Evolutionary conservation across 2,888 invertebrate genomes (phyloP), one percentile per base, ranked within the genome.

Genomic region (Tipula confusa): DNA sequence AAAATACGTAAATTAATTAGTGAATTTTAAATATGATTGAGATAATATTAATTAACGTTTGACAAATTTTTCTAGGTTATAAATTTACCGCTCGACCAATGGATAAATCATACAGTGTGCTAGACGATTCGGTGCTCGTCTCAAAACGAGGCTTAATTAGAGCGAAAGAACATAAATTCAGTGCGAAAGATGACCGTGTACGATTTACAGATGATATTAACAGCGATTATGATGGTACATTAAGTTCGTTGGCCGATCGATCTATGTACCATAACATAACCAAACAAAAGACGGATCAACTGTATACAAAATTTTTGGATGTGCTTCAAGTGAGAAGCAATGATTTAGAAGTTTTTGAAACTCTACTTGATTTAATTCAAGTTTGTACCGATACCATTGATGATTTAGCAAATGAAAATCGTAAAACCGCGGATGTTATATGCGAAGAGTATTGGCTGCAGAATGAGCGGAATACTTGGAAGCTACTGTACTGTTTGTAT

Each of bases 401-500:
- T 15, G 86, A 86, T 11, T 84, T 85, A 7, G 83, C 82, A 7
- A 84, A 82, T 33, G 84, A 84, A 7, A 64, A 80, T 0, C 33
- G 82, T 36, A 84, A 83, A 15, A 29, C 83, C 4, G 83, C 15
- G 85, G 82, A 84, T 84, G 28, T 84, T 86, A 83, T 83, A 84
- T 0, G 29, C 85, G 87, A 87, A 64, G 33, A 90, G 82, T 87
- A 89, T 85, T 93, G 93, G 93, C 87, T 98, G 43, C 93, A 94
- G 85, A 93, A 94, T 86, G 98, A 98, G 88, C 92, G 95, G 36
- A 95, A 96, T 87, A 97, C 96, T 0, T 98, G 98, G 98, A 93
- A 95, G 86, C 91, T 98, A 29, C 87, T 98, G 4, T 93, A 94
- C 86, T 95, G 95, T 85, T 89, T 98, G 13, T 97, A 95, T 89